Percentiles rank a stretch among this genome's conserved stretches.
These are phyloP conservation scores for Phymorhynchus buccinoides DNA, from an alignment of 1,140 invertebrate genomes.

Conservation along the genomic window DNA sequence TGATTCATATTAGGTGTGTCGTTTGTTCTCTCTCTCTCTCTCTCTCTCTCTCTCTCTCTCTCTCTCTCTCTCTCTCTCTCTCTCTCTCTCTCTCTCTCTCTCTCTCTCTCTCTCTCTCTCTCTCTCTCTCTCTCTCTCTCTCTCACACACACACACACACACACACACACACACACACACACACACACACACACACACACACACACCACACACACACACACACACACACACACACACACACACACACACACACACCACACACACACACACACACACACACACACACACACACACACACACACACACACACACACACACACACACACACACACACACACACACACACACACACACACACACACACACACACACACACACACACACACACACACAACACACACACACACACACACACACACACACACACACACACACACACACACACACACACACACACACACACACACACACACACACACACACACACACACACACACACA, in stretches of 20 bases:
- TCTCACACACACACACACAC: neutral
- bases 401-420: no score
- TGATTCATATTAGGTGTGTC: no score
- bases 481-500: conserved; percentile 34
- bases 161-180: neutral
- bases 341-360: no score
- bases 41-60: conserved; percentile 2
- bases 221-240: no score
- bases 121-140: neutral
- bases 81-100: neutral
- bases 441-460: no score
- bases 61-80: neutral
- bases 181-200: no score
- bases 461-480: no score
- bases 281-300: conserved; percentile 39
- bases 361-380: no score
- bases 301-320: conserved; percentile 32
- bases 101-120: conserved; percentile 4
- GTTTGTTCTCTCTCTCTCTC: neutral
- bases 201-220: no score
- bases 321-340: conserved; percentile 33
- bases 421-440: no score
- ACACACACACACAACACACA: no score
- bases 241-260: no score
- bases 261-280: conserved; percentile 31